phyloP scores from a whole-genome alignment of 2,888 invertebrate species.

The Xylota segnis region DNA sequence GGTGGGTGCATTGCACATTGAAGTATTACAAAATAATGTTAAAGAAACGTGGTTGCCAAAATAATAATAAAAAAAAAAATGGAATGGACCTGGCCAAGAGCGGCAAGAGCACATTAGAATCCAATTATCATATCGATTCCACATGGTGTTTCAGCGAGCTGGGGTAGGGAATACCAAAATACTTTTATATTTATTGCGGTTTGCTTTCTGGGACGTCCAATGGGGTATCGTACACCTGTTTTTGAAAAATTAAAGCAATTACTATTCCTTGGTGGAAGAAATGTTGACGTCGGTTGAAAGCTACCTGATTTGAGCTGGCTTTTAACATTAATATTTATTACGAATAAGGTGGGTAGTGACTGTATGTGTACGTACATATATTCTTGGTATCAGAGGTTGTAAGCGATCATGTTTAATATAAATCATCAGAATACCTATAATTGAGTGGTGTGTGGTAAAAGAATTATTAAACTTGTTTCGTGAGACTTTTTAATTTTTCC shows the following conservation, averaged over 20 bases:
- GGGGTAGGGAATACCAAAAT: conserved; percentile 19
- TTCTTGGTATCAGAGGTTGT: conserved; percentile 46
- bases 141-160: conserved; percentile 35
- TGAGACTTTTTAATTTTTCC: not conserved
- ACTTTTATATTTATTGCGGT: no score
- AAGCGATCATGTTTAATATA: conserved; percentile 52
- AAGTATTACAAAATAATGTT: conserved; percentile 23
- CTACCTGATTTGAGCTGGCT: conserved; percentile 32
- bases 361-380: conserved; percentile 8
- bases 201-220: not conserved
- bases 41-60: conserved; percentile 30
- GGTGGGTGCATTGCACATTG: conserved; percentile 63
- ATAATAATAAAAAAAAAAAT: not conserved
- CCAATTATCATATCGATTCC: conserved; percentile 63
- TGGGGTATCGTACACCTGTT: conserved; percentile 19
- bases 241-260: not conserved
- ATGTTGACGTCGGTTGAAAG: conserved; percentile 50
- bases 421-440: conserved; percentile 59
- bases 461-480: not conserved
- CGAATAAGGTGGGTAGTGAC: not conserved
- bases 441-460: conserved; percentile 20
- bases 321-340: conserved; percentile 55
- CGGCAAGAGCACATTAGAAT: conserved; percentile 54
- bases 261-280: conserved; percentile 1
- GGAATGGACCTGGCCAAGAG: conserved; percentile 4